Evolutionary conservation across 2,113 vertebrate genomes (phyloP), one percentile per base, ranked within the genome.

Genomic region (Podocnemis expansa): DNA sequence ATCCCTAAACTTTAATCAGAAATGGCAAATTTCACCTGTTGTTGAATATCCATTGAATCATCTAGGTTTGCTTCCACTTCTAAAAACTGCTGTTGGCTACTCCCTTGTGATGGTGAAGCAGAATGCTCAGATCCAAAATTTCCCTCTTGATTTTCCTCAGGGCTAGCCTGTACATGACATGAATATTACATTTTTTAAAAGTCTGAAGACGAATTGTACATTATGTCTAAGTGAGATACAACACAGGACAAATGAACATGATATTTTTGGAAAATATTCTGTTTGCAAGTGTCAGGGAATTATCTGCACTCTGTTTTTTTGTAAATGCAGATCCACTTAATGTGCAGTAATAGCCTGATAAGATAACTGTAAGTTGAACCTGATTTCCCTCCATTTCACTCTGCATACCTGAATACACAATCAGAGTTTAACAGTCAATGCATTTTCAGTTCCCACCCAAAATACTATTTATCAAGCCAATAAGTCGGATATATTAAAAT

Each of bases 21-120:
- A 91, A 67, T 21, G 56, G 11, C 56, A n/a, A 25, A 13, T 91
- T 97, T 95, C 98, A 98, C 99, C 99, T 99, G 98, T 92, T 99
- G 99, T 54, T 99, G 99, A 98, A 99, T 99, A 97, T 99, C 99
- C 93, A 99, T 99, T 89, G 99, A 99, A 97, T 99, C 99, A 93
- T 99, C 99, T 60, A 99, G 93, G 94, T 99, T 99, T 85, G 97
- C 95, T 47, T 99, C 99, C 25, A 97, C 97, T 93, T 99, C 99
- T 95, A 98, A 97, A 91, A 99, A 99, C 81, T 99, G 99, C 60
- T 98, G 97, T 10, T 99, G 99, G 97, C 98, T 98, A 89, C 98
- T 99, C 84, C 98, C 98, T 95, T 99, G 99, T 73, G 98, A 98
- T 2, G 98, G 97, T 14, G 98, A 97, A 0, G 98, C 99, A 0